Evolutionary conservation across 1,140 invertebrate genomes (phyloP).

Genomic region (Eriocheir sinensis): DNA sequence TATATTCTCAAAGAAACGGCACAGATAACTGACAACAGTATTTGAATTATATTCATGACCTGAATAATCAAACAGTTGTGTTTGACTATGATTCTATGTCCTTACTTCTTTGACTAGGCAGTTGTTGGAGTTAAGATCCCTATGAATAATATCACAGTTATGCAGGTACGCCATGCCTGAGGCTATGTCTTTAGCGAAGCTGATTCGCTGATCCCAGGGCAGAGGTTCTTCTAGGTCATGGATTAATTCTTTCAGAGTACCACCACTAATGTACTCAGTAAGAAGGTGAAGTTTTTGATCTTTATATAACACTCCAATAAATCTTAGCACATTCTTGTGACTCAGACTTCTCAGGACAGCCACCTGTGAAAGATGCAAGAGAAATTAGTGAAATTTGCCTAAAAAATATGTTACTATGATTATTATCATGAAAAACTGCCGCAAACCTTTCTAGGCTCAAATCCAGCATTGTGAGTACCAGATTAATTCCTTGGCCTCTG

Average conservation of each 20-base stretch:
- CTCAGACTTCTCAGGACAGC: slow-evolving; percentile 93
- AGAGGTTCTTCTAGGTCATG: slow-evolving; percentile 88
- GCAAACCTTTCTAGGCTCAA: no score
- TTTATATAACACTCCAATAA: slow-evolving; percentile 96
- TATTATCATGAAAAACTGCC: no score
- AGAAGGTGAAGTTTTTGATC: slow-evolving; percentile 95
- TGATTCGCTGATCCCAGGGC: slow-evolving; percentile 91
- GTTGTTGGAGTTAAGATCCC: slow-evolving; percentile 98
- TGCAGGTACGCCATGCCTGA: slow-evolving; percentile 97
- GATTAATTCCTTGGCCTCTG: no score
- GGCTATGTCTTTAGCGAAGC: slow-evolving; percentile 94
- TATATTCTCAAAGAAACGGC: no score
- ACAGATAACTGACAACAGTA: no score
- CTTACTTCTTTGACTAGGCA: slow-evolving; percentile 92
- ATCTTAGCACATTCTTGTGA: slow-evolving; percentile 94
- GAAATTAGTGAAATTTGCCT: no score
- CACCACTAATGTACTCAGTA: slow-evolving; percentile 95
- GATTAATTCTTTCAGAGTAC: slow-evolving; percentile 92
- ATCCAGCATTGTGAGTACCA: no score
- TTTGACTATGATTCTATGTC: background rate
- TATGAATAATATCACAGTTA: slow-evolving; percentile 96
- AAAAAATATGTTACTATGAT: no score
- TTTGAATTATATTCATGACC: no score
- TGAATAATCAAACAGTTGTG: no score
- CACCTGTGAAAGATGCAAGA: slow-evolving; percentile 84